Evolutionary conservation across 2,797 vertebrate species (phyloP).

Genomic region (Esox lucius): DNA sequence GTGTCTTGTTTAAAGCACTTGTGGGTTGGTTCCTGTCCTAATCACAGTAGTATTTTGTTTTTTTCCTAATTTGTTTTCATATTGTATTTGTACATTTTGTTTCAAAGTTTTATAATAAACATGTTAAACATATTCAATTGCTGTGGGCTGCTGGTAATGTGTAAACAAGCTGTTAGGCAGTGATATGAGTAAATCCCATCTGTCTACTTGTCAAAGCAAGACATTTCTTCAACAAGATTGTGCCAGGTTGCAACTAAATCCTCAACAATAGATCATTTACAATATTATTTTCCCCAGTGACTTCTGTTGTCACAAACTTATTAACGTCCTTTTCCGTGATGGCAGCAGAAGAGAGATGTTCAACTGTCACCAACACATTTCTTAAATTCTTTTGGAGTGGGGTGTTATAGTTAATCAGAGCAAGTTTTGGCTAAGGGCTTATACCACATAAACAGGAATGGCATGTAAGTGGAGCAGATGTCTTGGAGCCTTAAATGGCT

Average conservation of each 20-base stretch:
- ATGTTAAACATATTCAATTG: constrained; percentile 53
- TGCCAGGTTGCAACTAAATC: background rate
- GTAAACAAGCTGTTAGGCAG: background rate
- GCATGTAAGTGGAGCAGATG: background rate
- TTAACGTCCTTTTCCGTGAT: background rate
- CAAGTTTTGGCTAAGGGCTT: background rate
- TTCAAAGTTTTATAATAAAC: constrained; percentile 58
- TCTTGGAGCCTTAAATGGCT: background rate
- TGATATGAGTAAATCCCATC: background rate
- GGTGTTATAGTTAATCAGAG: background rate
- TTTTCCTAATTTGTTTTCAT: constrained; percentile 45
- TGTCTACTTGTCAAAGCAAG: background rate
- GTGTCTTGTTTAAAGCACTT: constrained; percentile 28
- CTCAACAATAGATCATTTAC: background rate
- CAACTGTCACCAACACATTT: background rate
- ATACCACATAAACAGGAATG: background rate
- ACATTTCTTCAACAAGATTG: background rate
- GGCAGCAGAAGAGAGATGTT: background rate
- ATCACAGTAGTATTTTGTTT: constrained; percentile 33
- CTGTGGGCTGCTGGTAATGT: background rate
- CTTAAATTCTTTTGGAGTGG: background rate
- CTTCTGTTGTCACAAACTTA: background rate
- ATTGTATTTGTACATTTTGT: constrained; percentile 54
- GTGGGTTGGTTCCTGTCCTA: constrained; percentile 34
- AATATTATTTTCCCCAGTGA: background rate